Base-by-base conservation (phyloP, 2,888 invertebrate genomes). In the Hirtodrosophila histrioides region DNA sequence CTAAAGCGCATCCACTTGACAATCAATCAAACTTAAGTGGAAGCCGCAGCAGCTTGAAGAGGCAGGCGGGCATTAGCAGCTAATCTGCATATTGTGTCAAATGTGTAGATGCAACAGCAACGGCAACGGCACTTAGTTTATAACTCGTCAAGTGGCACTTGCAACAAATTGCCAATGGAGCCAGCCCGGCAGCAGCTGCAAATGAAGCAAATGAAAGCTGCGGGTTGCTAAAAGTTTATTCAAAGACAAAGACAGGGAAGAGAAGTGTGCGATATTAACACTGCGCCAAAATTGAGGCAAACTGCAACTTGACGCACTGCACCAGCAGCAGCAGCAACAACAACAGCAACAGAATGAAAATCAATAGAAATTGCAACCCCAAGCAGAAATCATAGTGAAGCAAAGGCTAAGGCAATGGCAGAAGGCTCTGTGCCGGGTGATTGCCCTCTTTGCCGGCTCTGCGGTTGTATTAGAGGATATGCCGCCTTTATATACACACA, bases 301-400 rank as follows among this genome's bases (percentile, higher is more conserved):
- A 31, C 39, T 41, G 53, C 49, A 61, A 56, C 60, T 77, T 77
- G 77, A 54, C 75, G 74, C 75, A 78, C 51, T 61, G 67, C 67
- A 54, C 46, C 63, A 65, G 9, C 45, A 36, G 23, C 39, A 45
- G 9, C 41, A 65, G 9, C 45, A 36, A 12, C 39, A 45, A 2
- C 41, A 41, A 29, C 17, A 37, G 33, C 9, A 66, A 37, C 43
- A 11, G 61, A 36, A 56, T 67, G 69, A 78, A 78, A 86, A 86
- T 86, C 85, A 83, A 86, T 86, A 81, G 77, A 78, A 86, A 87
- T 81, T 79, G 87, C 85, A 86, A 85, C 87, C 85, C 86, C 61
- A 67, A 75, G 78, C 81, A 72, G 49, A 78, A 80, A 83, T 75
- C 69, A 63, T 57, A 72, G 66, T 46, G 23, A 39, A 50, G 49